Evolutionary conservation across 2,797 vertebrate genomes (phyloP).

Genomic region (Tauraco hartlaubi): DNA sequence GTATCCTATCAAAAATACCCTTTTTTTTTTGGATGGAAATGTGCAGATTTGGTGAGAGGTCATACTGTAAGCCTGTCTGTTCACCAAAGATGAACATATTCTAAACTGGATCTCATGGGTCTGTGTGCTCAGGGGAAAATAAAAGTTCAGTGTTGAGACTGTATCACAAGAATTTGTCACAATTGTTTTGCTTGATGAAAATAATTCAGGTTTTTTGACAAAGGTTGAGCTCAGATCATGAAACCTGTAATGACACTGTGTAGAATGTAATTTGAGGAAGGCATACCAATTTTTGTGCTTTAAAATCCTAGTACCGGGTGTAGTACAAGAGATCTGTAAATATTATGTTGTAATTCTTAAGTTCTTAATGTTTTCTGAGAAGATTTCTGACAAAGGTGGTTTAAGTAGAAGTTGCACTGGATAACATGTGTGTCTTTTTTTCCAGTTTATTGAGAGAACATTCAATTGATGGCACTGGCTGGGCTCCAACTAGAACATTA

Average conservation of each 20-base stretch:
- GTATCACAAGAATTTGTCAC: neutral
- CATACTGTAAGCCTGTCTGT: neutral
- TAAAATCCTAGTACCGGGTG: neutral
- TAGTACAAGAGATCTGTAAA: neutral
- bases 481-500: constrained; percentile 97
- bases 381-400: neutral
- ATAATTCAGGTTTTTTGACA: neutral
- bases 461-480: constrained; percentile 99
- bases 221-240: neutral
- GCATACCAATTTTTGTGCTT: neutral
- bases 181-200: neutral
- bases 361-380: neutral
- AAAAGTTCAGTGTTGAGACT: neutral
- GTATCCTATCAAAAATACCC: neutral
- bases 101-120: neutral
- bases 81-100: neutral
- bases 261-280: neutral
- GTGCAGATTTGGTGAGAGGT: neutral
- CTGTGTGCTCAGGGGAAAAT: neutral
- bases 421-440: constrained; percentile 1
- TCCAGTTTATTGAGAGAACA: constrained; percentile 96
- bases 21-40: neutral
- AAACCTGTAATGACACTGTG: neutral
- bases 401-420: neutral
- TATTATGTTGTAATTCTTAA: neutral